These are phyloP conservation scores for Aotus griseimembra DNA, from an alignment of 2,797 vertebrate species.

Conservation along the genomic window DNA sequence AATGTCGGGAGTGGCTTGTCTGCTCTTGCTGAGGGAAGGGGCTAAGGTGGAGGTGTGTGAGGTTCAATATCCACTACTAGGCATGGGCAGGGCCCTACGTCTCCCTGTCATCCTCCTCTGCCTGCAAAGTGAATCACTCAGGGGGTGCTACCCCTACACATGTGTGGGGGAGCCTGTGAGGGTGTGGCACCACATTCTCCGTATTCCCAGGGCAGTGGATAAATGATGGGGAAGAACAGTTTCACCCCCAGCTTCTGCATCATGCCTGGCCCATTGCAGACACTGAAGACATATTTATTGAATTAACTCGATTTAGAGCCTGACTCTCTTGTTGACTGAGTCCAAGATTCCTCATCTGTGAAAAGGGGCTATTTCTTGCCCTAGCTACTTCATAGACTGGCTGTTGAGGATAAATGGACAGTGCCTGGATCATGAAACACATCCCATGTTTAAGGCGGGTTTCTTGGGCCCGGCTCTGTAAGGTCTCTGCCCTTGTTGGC, in stretches of 20 bases:
- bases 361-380: background rate
- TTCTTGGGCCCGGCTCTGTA: background rate
- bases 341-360: background rate
- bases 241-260: no score
- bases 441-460: background rate
- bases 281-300: background rate
- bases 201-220: background rate
- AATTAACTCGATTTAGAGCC: background rate
- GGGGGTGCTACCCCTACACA: accelerated
- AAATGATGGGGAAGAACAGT: background rate
- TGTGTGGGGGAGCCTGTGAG: background rate
- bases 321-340: background rate
- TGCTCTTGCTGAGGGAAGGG: background rate
- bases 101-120: background rate
- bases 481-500: background rate
- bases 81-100: background rate
- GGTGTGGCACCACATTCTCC: background rate
- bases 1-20: background rate
- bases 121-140: background rate
- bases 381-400: background rate
- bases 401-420: background rate
- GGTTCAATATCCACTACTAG: background rate
- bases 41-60: background rate
- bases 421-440: background rate
- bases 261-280: background rate